Percentiles rank a stretch among this genome's conserved stretches.
These are phyloP conservation scores for Nyctibius grandis DNA, from an alignment of 2,797 vertebrate genomes.

Conservation along the genomic window DNA sequence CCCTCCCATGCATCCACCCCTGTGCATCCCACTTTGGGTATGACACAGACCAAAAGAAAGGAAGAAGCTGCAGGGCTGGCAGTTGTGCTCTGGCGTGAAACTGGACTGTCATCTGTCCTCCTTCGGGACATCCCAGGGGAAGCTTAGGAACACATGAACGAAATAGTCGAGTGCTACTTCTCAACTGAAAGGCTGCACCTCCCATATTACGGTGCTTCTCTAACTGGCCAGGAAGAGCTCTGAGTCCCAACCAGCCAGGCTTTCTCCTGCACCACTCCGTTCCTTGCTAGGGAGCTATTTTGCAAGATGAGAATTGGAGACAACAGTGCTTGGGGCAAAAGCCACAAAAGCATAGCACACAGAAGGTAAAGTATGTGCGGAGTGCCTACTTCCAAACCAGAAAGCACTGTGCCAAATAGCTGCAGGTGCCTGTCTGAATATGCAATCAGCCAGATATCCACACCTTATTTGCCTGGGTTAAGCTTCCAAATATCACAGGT, in stretches of 20 bases:
- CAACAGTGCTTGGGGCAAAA: slow-evolving; percentile 28
- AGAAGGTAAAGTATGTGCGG: slow-evolving; percentile 44
- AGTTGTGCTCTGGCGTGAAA: background rate
- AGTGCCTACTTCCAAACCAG: slow-evolving; percentile 59
- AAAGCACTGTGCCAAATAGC: slow-evolving; percentile 57
- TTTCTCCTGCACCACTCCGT: background rate
- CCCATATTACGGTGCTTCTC: background rate
- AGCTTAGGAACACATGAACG: background rate
- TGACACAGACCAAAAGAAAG: background rate
- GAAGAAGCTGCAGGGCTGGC: background rate
- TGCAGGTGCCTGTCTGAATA: slow-evolving; percentile 73
- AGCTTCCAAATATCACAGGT: slow-evolving; percentile 72
- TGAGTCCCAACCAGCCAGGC: background rate
- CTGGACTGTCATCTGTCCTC: background rate
- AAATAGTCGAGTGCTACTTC: background rate
- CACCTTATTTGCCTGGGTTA: slow-evolving; percentile 68
- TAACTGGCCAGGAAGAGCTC: background rate
- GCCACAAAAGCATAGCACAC: slow-evolving; percentile 32
- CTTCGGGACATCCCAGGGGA: background rate
- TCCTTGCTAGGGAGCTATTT: slow-evolving; percentile 13
- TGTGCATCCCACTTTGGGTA: background rate
- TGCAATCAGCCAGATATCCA: slow-evolving; percentile 69
- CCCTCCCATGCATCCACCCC: background rate
- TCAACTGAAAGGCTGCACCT: background rate
- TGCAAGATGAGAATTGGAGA: slow-evolving; percentile 33